These are phyloP conservation scores for Ceratina calcarata DNA, from an alignment of 1,140 invertebrate species.

Conservation along the genomic window DNA sequence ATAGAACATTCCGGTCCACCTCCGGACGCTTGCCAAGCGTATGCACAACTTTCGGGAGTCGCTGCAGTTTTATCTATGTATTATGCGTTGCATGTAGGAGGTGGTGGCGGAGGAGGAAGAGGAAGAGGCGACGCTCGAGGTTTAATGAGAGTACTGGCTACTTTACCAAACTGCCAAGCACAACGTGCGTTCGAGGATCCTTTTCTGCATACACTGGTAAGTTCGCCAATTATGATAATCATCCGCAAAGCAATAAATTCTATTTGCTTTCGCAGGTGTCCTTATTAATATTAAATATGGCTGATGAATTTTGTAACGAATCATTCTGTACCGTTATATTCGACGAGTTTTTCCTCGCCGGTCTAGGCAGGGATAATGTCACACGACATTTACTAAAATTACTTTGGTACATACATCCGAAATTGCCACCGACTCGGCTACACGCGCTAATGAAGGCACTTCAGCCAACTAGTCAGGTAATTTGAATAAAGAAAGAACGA, in stretches of 20 bases:
- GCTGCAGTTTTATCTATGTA: conserved; percentile 97
- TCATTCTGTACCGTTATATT: conserved; percentile 98
- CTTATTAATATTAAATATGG: conserved; percentile 89
- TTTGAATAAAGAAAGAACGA: background rate
- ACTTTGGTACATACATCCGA: conserved; percentile 94
- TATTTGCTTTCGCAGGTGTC: conserved; percentile 83
- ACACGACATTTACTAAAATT: conserved; percentile 95
- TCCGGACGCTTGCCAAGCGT: conserved; percentile 95
- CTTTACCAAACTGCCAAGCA: conserved; percentile 93
- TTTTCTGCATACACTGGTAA: conserved; percentile 93
- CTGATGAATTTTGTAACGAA: conserved; percentile 95
- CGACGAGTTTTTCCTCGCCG: conserved; percentile 97
- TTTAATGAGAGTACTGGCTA: conserved; percentile 92
- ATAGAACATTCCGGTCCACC: conserved; percentile 97
- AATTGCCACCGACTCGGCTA: conserved; percentile 89
- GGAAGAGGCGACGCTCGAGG: conserved; percentile 90
- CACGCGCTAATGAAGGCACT: conserved; percentile 93
- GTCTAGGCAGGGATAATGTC: conserved; percentile 93
- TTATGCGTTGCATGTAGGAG: conserved; percentile 94
- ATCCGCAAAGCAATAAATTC: conserved; percentile 32
- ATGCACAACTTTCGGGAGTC: conserved; percentile 93
- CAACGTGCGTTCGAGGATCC: conserved; percentile 97
- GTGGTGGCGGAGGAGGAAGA: conserved; percentile 88
- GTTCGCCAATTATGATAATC: background rate
- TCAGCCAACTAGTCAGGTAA: conserved; percentile 86